Conservation (phyloP, 2,888 invertebrate genomes). For the Nomada lathburiana region DNA sequence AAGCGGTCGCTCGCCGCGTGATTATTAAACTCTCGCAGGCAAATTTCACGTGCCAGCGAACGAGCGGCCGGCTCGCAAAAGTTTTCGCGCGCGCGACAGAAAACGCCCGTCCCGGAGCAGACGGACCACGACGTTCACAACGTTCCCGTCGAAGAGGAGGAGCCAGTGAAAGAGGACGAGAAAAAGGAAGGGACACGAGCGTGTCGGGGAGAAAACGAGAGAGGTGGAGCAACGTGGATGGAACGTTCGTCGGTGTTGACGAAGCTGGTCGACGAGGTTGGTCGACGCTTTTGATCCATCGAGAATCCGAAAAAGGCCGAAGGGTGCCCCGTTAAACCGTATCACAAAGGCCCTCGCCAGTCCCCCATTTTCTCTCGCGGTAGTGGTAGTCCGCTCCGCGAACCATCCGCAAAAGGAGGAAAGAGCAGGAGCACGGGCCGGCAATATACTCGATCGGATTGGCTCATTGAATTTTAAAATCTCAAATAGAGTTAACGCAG, state of each 20-base stretch:
- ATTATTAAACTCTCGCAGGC: conserved; percentile 57
- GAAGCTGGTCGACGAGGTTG: conserved; percentile 45
- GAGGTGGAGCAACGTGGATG: background rate
- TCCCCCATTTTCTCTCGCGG: conserved; percentile 50
- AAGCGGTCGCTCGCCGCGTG: conserved; percentile 47
- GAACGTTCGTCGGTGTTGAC: conserved; percentile 44
- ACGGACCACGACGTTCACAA: conserved; percentile 9
- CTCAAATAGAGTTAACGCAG: conserved; percentile 71
- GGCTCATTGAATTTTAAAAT: conserved; percentile 77
- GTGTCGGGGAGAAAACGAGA: conserved; percentile 1
- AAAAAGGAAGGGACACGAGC: background rate
- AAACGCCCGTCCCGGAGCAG: conserved; percentile 40
- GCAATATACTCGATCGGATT: conserved; percentile 70
- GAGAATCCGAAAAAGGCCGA: conserved; percentile 67
- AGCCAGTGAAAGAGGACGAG: conserved; percentile 28
- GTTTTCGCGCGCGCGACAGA: conserved; percentile 48
- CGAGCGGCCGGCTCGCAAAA: conserved; percentile 46
- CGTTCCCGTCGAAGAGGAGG: conserved; percentile 11
- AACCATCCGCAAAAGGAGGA: conserved; percentile 51
- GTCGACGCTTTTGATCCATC: conserved; percentile 75
- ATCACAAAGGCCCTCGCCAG: conserved; percentile 73
- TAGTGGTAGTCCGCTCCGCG: conserved; percentile 47
- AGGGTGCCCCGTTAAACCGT: conserved; percentile 71
- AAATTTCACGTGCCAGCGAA: conserved; percentile 58
- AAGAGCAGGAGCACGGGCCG: conserved; percentile 20